Conservation (phyloP, 2,888 invertebrate species). For the Drosophila leonis region DNA sequence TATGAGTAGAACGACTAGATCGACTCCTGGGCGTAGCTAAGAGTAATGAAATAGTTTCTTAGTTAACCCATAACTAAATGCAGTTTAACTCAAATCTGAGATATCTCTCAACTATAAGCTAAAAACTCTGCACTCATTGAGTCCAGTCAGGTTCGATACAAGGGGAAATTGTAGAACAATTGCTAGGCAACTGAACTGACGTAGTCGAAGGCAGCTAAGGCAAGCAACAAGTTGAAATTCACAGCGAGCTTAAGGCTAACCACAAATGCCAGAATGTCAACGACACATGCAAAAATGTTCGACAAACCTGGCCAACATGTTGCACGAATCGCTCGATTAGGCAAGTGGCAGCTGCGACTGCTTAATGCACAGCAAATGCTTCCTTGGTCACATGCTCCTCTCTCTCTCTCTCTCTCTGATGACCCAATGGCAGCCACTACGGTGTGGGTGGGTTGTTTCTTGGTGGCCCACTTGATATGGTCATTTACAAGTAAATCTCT, state of each 20-base stretch:
- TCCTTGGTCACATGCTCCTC: neutral
- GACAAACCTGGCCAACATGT: slow-evolving; percentile 5
- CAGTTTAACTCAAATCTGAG: too few relatives aligned
- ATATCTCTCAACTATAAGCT: too few relatives aligned
- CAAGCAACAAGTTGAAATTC: slow-evolving; percentile 7
- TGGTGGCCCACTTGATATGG: neutral
- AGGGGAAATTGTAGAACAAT: neutral
- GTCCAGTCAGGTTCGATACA: too few relatives aligned
- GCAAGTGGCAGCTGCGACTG: neutral
- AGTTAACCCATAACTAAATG: too few relatives aligned
- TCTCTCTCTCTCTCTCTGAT: too few relatives aligned
- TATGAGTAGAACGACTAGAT: too few relatives aligned
- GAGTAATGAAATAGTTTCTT: neutral
- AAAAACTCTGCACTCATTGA: neutral
- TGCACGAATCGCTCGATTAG: slow-evolving; percentile 7
- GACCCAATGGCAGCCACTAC: neutral
- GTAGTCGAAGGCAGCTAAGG: neutral
- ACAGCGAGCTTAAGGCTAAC: neutral
- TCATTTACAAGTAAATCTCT: neutral
- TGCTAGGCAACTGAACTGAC: neutral
- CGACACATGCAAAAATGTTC: slow-evolving; percentile 11
- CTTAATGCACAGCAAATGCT: neutral
- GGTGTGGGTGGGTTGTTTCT: neutral
- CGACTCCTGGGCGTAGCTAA: too few relatives aligned
- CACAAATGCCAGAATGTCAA: slow-evolving; percentile 5